Evolutionary conservation across 2,113 vertebrate genomes (phyloP), one percentile per base, ranked within the genome.

Genomic region (Burhinus bistriatus): DNA sequence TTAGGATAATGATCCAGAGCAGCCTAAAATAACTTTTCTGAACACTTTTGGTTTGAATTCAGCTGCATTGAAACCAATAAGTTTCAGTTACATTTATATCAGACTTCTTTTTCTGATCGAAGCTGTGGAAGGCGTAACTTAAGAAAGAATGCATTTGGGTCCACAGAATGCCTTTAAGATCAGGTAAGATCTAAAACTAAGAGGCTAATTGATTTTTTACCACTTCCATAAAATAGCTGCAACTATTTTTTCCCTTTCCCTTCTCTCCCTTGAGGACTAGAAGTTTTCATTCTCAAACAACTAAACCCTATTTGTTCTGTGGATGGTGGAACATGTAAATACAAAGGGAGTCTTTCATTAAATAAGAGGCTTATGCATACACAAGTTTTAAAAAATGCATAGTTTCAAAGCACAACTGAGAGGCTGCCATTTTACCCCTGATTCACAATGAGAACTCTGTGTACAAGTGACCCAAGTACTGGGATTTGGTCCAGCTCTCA

Each of bases 321-420:
- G 97, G 97, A 98, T 97, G 97, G 97, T 97, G 97, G 98, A 98
- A 97, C 98, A 98, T 98, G 97, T 98, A 98, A 97, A 98, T 95
- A 98, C 98, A 98, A 98, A 98, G 98, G 90, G 97, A 98, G 97
- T 98, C 97, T 98, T 98, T 98, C 98, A 98, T 98, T 97, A 98
- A 98, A 98, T 98, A 98, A 98, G 97, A 98, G 97, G 97, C 98
- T 98, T 98, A 98, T 98, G 98, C 98, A 98, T 98, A 98, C 97
- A 98, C 97, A 97, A 96, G 96, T 98, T 98, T 98, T 98, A 97
- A 96, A 96, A 95, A 98, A 98, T 98, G 97, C 98, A 97, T 95
- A 97, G 96, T 98, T 98, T 98, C 93, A 98, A 97, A 98, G 98
- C 97, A 90, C 95, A 97, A 92, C 97, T 81, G 97, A 96, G 96